These are phyloP conservation scores for Drosophila auraria DNA, from an alignment of 1,140 invertebrate species.

Conservation along the genomic window DNA sequence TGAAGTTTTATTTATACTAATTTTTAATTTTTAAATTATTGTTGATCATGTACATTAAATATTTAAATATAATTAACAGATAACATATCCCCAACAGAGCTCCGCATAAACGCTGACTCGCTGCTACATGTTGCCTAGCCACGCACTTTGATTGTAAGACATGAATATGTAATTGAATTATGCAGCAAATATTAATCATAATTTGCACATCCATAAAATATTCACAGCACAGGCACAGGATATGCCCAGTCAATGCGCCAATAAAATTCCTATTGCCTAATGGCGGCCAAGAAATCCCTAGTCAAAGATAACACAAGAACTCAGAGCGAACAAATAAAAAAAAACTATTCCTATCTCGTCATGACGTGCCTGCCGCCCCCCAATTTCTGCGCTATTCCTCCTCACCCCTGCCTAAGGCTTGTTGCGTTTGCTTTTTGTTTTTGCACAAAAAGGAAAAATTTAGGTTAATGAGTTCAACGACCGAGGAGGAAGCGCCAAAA, in stretches of 20 bases:
- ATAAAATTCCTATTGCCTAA: constrained; percentile 23
- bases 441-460: constrained; percentile 64
- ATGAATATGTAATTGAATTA: constrained; percentile 46
- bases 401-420: constrained; percentile 11
- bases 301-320: constrained; percentile 29
- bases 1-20: too few relatives aligned
- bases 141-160: neutral
- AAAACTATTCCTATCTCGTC: constrained; percentile 19
- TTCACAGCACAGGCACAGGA: constrained; percentile 1
- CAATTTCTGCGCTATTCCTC: neutral
- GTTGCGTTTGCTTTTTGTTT: constrained; percentile 48
- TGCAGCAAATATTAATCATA: constrained; percentile 43
- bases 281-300: constrained; percentile 14
- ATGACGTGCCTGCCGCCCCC: neutral
- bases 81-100: neutral
- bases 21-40: neutral
- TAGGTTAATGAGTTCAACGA: constrained; percentile 81
- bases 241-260: constrained; percentile 3
- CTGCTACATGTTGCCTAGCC: too few relatives aligned
- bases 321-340: constrained; percentile 2
- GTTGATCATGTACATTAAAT: neutral
- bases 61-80: too few relatives aligned
- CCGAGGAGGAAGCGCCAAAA: constrained; percentile 66
- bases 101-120: neutral
- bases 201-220: constrained; percentile 31